Conservation (phyloP, 2,888 invertebrate genomes). For the Drosophila pegasa region DNA sequence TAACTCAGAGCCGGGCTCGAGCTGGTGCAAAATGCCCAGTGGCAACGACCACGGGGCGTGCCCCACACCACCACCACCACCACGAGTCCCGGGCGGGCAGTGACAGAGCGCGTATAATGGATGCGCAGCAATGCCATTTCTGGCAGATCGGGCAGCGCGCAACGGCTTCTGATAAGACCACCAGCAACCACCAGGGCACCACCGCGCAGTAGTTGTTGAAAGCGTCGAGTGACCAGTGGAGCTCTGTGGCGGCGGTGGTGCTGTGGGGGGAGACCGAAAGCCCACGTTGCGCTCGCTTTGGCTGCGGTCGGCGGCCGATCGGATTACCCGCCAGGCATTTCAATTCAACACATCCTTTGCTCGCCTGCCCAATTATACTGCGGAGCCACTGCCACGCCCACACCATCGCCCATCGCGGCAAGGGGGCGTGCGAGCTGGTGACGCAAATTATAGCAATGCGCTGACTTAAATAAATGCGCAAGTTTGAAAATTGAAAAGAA, state of each 20-base stretch:
- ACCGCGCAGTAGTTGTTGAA: constrained; percentile 76
- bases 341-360: constrained; percentile 80
- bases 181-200: constrained; percentile 53
- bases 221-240: constrained; percentile 73
- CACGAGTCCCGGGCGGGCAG: constrained; percentile 36
- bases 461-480: constrained; percentile 80
- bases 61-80: constrained; percentile 23
- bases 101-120: constrained; percentile 71
- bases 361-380: constrained; percentile 64
- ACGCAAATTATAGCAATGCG: constrained; percentile 75
- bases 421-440: constrained; percentile 60
- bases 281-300: constrained; percentile 59
- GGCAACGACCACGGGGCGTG: constrained; percentile 55
- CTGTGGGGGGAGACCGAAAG: constrained; percentile 7
- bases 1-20: constrained; percentile 64
- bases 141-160: constrained; percentile 78
- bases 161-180: constrained; percentile 85
- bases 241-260: too few relatives aligned
- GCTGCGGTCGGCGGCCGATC: constrained; percentile 54
- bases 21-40: constrained; percentile 70
- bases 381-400: constrained; percentile 16
- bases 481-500: constrained; percentile 76
- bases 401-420: constrained; percentile 30
- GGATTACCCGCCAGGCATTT: constrained; percentile 80
- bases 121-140: constrained; percentile 78